Conservation (phyloP, 1,140 invertebrate genomes). For the Brachionus asplanchnoidis region DNA sequence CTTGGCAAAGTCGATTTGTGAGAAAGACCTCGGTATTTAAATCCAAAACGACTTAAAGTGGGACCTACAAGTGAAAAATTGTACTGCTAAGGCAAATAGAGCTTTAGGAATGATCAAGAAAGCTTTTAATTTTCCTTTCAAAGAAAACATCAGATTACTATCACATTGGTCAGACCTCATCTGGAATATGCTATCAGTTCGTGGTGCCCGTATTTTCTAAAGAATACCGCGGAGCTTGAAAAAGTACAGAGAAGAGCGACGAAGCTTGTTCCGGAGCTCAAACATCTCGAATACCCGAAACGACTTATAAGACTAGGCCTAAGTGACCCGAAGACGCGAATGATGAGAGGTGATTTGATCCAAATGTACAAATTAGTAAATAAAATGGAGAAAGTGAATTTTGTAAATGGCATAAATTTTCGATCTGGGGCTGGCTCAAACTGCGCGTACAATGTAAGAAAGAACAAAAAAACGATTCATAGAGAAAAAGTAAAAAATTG, state of each 20-base stretch:
- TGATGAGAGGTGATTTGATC: background rate
- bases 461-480: too few species aligned
- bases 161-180: background rate
- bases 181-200: too few species aligned
- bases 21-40: background rate
- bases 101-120: background rate
- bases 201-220: background rate
- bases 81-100: background rate
- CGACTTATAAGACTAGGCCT: background rate
- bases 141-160: background rate
- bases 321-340: background rate
- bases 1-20: background rate
- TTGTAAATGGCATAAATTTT: too few species aligned
- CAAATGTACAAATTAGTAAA: too few species aligned
- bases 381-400: too few species aligned
- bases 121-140: background rate
- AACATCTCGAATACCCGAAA: background rate
- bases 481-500: too few species aligned
- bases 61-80: background rate
- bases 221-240: background rate
- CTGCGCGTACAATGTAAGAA: too few species aligned
- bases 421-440: too few species aligned
- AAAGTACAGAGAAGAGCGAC: background rate
- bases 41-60: background rate
- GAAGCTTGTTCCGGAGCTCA: background rate